Percentiles rank a stretch among this genome's conserved stretches.
phyloP scores from a whole-genome alignment of 2,797 vertebrate genomes.

The Gallinago solitaria region DNA sequence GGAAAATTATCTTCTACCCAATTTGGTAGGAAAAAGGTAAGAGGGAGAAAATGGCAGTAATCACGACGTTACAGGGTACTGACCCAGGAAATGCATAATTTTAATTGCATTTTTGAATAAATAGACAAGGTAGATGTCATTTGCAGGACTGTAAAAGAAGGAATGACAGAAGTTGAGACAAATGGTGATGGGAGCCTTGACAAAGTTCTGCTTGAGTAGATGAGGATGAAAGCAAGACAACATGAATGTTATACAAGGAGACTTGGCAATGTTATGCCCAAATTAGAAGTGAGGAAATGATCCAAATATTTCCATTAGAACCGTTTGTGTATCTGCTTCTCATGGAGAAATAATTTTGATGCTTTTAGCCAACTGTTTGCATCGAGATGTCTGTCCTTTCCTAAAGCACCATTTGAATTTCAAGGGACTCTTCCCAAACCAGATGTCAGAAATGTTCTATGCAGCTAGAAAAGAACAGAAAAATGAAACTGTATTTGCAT shows the following conservation, averaged over 20 bases:
- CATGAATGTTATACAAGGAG: not conserved
- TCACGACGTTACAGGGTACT: not conserved
- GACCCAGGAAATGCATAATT: not conserved
- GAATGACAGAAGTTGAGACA: not conserved
- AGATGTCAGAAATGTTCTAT: slow-evolving; percentile 25
- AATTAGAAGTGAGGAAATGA: not conserved
- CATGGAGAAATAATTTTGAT: slow-evolving; percentile 8
- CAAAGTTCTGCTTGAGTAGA: slow-evolving; percentile 5
- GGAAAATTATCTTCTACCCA: not conserved
- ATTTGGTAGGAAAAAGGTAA: not conserved
- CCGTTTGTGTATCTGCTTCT: not conserved
- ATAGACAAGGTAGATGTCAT: not conserved
- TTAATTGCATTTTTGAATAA: not conserved
- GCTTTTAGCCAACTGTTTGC: slow-evolving; percentile 16
- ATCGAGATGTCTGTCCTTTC: not conserved
- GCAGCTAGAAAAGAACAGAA: not conserved
- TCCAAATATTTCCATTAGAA: slow-evolving; percentile 18
- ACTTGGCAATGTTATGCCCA: not conserved
- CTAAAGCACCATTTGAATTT: slow-evolving; percentile 9
- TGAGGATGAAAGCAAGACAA: not conserved
- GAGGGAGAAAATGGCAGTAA: not conserved
- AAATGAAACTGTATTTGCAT: not conserved
- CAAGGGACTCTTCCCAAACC: not conserved
- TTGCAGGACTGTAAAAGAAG: not conserved
- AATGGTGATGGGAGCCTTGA: not conserved